Evolutionary conservation across 2,888 invertebrate genomes (phyloP), one percentile per base, ranked within the genome.

Genomic region (Melitaea athalia): DNA sequence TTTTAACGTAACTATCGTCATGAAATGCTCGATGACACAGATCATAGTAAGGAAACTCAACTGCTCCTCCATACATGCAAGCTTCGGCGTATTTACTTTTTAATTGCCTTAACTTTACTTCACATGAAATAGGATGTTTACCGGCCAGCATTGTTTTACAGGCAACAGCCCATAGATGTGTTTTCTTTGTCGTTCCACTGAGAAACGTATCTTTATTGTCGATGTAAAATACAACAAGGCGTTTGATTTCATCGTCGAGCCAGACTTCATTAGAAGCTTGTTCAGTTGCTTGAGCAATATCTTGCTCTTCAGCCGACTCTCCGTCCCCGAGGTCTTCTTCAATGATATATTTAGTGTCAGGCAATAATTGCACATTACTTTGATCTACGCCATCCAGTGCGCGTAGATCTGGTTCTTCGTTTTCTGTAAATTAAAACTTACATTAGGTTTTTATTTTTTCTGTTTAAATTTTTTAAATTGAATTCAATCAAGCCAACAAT

Each of bases 181-280:
- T 82, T 59, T 81, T 86, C 68, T 85, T 85, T 1, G 87, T 82
- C 5, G 78, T 72, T 0, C 86, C 86, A 11, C 78, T 82, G 4
- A 83, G 72, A 61, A 92, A 91, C 5, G 84, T 81, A n/a, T 84
- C 80, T 78, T 90, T 91, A 55, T 92, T 92, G 68, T 92, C 92
- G 66, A 82, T 81, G 66, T 86, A 92, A 74, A 92, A 92, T 45
- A 85, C 77, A n/a, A 92, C 77, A 0, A 92, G 81, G 42, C 85
- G 79, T 68, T 83, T 84, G 1, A 79, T 81, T 55, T 91, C 89
- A 6, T 88, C 86, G 8, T 86, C 85, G 0, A 79, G 71, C 92
- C 92, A 92, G 59, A 73, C 72, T 17, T 82, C 81, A 63, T 74
- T 75, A n/a, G 67, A 63, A 47, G 75, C 69, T 43, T 74, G 69